Percentiles rank a stretch among this genome's conserved stretches.
Evolutionary conservation across 2,888 invertebrate species (phyloP).

Genomic region (Chloroclysta siterata): DNA sequence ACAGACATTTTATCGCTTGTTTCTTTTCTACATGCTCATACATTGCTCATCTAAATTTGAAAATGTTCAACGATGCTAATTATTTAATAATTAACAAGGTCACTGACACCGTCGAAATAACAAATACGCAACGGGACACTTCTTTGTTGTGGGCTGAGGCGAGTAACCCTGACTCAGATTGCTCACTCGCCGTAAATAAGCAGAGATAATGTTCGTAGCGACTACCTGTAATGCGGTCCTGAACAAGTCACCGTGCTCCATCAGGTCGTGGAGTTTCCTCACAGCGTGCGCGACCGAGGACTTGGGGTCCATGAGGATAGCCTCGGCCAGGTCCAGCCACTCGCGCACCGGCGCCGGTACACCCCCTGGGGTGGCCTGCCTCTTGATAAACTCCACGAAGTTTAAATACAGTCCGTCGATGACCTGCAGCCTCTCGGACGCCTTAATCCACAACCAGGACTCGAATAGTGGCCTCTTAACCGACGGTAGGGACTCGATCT

Average conservation of each 20-base stretch:
- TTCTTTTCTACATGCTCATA: constrained; percentile 3
- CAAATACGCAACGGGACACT: constrained; percentile 38
- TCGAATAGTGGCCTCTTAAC: constrained; percentile 58
- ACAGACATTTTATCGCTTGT: constrained; percentile 9
- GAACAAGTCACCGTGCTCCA: constrained; percentile 87
- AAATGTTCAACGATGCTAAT: constrained; percentile 27
- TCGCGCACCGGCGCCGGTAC: constrained; percentile 68
- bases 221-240: constrained; percentile 87
- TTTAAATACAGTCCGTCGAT: constrained; percentile 88
- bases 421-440: constrained; percentile 85
- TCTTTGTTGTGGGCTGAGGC: constrained; percentile 37
- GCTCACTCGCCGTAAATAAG: constrained; percentile 27
- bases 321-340: constrained; percentile 87
- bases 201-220: constrained; percentile 25
- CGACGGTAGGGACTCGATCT: constrained; percentile 67
- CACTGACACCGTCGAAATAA: constrained; percentile 44
- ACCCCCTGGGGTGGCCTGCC: constrained; percentile 68
- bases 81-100: constrained; percentile 42
- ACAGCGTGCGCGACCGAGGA: constrained; percentile 84
- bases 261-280: constrained; percentile 84
- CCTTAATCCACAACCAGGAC: constrained; percentile 87
- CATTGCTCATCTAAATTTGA: constrained; percentile 2
- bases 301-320: constrained; percentile 87
- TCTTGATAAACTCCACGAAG: constrained; percentile 86
- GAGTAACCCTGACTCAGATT: constrained; percentile 31